Conservation (phyloP, 1,140 invertebrate species). For the Daktulosphaira vitifoliae region DNA sequence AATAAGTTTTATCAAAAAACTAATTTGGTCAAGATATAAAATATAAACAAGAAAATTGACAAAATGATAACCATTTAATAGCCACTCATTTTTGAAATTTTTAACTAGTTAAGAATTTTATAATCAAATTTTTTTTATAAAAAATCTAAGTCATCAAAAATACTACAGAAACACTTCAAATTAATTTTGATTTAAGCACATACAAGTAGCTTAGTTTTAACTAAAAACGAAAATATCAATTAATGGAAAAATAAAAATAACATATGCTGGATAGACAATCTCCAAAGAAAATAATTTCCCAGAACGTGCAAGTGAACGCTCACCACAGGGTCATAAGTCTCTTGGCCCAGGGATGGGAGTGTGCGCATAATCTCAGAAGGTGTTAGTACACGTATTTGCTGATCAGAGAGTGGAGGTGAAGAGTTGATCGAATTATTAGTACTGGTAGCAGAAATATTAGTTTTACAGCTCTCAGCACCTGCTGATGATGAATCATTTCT, state of each 20-base stretch:
- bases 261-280: constrained; percentile 27
- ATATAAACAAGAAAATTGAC: too few species aligned
- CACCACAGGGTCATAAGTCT: constrained; percentile 60
- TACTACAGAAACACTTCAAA: too few species aligned
- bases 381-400: constrained; percentile 74
- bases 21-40: too few species aligned
- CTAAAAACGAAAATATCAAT: constrained; percentile 33
- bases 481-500: constrained; percentile 33
- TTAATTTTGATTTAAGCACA: constrained; percentile 3
- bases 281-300: constrained; percentile 32
- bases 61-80: too few species aligned
- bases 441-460: constrained; percentile 43
- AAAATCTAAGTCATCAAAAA: too few species aligned
- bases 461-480: constrained; percentile 40
- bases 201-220: constrained; percentile 25
- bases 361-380: constrained; percentile 79
- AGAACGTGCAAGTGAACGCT: constrained; percentile 37
- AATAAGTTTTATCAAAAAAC: too few species aligned
- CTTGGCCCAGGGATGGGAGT: constrained; percentile 66
- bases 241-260: constrained; percentile 33
- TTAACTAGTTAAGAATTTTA: too few species aligned
- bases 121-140: too few species aligned
- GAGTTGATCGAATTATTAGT: constrained; percentile 34
- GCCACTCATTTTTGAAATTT: too few species aligned
- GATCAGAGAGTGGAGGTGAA: constrained; percentile 48